These are phyloP conservation scores for Perithous albicinctus DNA, from an alignment of 2,888 invertebrate species.

Conservation along the genomic window DNA sequence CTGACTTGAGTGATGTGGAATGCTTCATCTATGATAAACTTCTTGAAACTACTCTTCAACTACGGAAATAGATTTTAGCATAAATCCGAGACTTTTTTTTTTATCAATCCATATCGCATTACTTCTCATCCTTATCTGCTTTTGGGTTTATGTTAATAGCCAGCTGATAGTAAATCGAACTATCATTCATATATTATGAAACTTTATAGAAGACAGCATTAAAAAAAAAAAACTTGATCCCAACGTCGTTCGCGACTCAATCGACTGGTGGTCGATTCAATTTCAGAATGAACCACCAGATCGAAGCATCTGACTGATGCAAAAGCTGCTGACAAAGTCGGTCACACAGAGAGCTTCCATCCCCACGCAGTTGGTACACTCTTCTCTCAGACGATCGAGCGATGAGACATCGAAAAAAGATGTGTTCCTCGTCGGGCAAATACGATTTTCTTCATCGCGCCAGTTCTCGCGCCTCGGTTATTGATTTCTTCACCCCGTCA, in stretches of 20 bases:
- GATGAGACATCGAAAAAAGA: no score
- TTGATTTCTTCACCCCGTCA: constrained; percentile 59
- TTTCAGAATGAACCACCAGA: not conserved
- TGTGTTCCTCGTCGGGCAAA: constrained; percentile 59
- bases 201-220: no score
- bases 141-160: not conserved
- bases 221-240: not conserved
- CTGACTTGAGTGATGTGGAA: no score
- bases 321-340: constrained; percentile 22
- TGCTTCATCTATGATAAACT: no score
- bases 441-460: constrained; percentile 56
- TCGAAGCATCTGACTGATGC: constrained; percentile 30
- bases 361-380: not conserved
- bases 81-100: not conserved
- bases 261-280: not conserved
- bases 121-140: not conserved
- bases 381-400: constrained; percentile 23
- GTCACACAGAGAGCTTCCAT: constrained; percentile 38
- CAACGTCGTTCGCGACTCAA: no score
- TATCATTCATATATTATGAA: not conserved
- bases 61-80: not conserved
- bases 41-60: no score
- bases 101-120: not conserved
- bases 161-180: not conserved
- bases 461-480: constrained; percentile 29